Evolutionary conservation across 1,140 invertebrate genomes (phyloP).

Genomic region (Brachionus sp.): DNA sequence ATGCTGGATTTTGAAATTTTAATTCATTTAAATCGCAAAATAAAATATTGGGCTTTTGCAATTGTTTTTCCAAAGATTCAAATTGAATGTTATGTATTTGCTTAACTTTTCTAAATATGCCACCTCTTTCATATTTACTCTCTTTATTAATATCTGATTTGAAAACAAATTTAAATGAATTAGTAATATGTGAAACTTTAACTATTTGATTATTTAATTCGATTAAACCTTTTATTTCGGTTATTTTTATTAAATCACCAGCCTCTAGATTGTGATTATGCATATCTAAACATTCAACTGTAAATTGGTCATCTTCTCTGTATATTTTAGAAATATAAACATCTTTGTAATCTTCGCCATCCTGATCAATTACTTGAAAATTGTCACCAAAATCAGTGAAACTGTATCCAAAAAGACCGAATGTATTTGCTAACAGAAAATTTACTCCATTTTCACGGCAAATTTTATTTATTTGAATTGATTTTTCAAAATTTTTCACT

Average conservation of each 20-base stretch:
- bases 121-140: background rate
- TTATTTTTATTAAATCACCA: slow-evolving; percentile 57
- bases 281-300: slow-evolving; percentile 55
- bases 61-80: background rate
- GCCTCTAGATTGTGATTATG: slow-evolving; percentile 55
- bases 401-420: slow-evolving; percentile 55
- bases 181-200: background rate
- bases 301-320: slow-evolving; percentile 54
- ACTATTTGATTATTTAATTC: slow-evolving; percentile 52
- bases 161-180: slow-evolving; percentile 12
- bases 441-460: slow-evolving; percentile 46
- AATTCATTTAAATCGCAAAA: slow-evolving; percentile 13
- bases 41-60: background rate
- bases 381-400: slow-evolving; percentile 59
- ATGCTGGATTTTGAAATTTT: background rate
- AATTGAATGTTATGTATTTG: background rate
- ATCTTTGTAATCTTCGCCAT: slow-evolving; percentile 58
- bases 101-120: slow-evolving; percentile 22
- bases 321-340: slow-evolving; percentile 55
- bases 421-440: slow-evolving; percentile 57
- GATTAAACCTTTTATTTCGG: slow-evolving; percentile 57
- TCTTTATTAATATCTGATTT: background rate
- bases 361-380: slow-evolving; percentile 57
- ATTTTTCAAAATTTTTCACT: background rate
- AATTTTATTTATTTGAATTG: slow-evolving; percentile 19